Base-by-base conservation (phyloP, 2,797 vertebrate genomes). In the Protonibea diacanthus region DNA sequence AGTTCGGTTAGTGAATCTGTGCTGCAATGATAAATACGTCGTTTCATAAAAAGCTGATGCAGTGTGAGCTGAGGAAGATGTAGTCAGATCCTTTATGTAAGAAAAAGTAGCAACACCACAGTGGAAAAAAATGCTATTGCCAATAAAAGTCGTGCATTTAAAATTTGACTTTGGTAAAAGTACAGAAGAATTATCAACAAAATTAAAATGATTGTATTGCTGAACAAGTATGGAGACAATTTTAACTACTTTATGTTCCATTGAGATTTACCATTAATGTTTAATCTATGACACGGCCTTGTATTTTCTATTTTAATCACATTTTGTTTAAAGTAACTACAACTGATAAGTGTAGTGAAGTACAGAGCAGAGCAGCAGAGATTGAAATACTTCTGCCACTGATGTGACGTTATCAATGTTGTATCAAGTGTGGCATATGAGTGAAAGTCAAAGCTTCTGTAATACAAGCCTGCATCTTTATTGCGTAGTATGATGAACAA, bases 1-100 rank as follows among this genome's bases (percentile, higher is more conserved):
- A 63, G 67, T 86, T 61, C 29, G 1, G 27, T 81, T 27, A 64
- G 76, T 80, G 63, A 83, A 72, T 77, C 61, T 83, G 73, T 56
- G 49, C 67, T 70, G 68, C 1, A 17, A 59, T 76, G 70, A 91
- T 76, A 73, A 74, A 78, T 66, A 61, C 18, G 38, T 60, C 52
- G 10, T 62, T 63, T 83, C 68, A 75, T 61, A 67, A 77, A 85
- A 55, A 76, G 23, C 69, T 81, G 59, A 66, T 57, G n/a, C 38
- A 38, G 17, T 29, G 45, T 67, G 52, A 59, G 57, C 12, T 70
- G 42, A 9, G 2, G 17, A 47, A 71, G 27, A 64, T n/a, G 27
- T 38, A 49, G 51, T 67, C 65, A 52, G 23, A 66, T 69, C 0
- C 23, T 74, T 55, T 27, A 49, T n/a, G 63, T 49, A 17, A 52